A percentile compares a stretch with the other conserved stretches of the same genome.
Conservation (phyloP, 2,797 vertebrate species). For the Enteromius paludinosus region DNA sequence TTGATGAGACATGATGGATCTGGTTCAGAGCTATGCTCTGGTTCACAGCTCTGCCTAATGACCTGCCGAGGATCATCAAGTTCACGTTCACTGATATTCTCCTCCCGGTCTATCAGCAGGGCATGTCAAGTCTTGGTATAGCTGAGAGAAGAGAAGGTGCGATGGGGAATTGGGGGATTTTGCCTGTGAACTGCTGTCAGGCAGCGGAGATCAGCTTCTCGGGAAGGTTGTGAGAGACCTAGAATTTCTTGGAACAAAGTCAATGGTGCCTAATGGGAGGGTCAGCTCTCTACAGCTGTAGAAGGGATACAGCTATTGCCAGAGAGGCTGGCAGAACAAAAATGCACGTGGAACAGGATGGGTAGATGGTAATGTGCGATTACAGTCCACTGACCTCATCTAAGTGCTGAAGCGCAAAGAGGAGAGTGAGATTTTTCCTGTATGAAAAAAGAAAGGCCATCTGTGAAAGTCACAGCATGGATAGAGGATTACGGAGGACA, state of each 20-base stretch:
- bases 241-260: conserved; percentile 31
- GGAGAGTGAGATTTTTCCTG: conserved; percentile 27
- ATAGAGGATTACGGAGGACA: neutral
- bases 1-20: conserved; percentile 40
- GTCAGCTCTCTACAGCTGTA: conserved; percentile 25
- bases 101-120: neutral
- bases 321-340: conserved; percentile 17
- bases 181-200: conserved; percentile 33
- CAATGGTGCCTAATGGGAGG: conserved; percentile 45
- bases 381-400: conserved; percentile 27
- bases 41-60: conserved; percentile 45
- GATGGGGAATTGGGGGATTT: neutral
- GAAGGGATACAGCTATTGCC: conserved; percentile 16
- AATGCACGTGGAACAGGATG: neutral
- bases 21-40: conserved; percentile 17
- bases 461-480: conserved; percentile 23
- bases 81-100: conserved; percentile 18
- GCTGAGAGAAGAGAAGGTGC: neutral
- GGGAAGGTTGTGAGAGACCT: conserved; percentile 37
- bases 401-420: neutral
- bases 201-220: conserved; percentile 17
- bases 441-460: conserved; percentile 30
- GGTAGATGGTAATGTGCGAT: conserved; percentile 35
- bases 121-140: conserved; percentile 26
- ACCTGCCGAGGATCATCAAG: conserved; percentile 5